Evolutionary conservation across 2,797 vertebrate genomes (phyloP), one percentile per base, ranked within the genome.

Genomic region (Semotilus atromaculatus): DNA sequence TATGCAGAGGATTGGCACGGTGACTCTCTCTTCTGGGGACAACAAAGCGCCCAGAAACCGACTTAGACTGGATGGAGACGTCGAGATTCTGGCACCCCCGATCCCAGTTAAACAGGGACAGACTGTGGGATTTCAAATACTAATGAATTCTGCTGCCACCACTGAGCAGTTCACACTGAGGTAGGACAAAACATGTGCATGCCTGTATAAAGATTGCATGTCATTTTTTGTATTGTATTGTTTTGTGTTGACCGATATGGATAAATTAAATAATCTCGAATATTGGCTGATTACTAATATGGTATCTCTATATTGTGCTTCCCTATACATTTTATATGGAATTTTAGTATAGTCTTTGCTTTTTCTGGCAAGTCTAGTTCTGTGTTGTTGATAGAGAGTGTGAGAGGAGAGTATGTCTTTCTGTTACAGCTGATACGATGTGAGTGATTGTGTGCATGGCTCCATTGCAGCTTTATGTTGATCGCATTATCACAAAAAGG

Each of bases 81-180:
- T 99, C 0, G 89, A 96, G 82, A 93, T 99, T 85, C 91, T 95
- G 8, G 94, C 96, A 4, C 97, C 97, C 0, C 93, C 96, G 76
- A 97, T 94, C 82, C 97, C 97, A 0, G 92, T 99, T 76, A 96
- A 96, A 64, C 97, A 97, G 58, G 97, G 97, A 7, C 97, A 96
- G 60, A 93, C 94, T 0, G 96, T 98, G 88, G 95, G 96, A 45
- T 98, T 99, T 85, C 93, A 95, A 3, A 85, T 99, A 77, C 96
- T 95, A 81, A 95, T 98, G 93, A 94, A 93, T 86, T 93, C 96
- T 0, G 89, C 94, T 60, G 97, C 97, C 0, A 88, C 90, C 51
- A 93, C 88, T n/a, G 96, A 98, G 74, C 96, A 96, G 90, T 98
- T 99, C 90, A 97, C 95, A 0, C 89, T 99, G 51, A 97, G 97